These are phyloP conservation scores for Potamilus streckersoni DNA, from an alignment of 1,140 invertebrate species.

Conservation along the genomic window DNA sequence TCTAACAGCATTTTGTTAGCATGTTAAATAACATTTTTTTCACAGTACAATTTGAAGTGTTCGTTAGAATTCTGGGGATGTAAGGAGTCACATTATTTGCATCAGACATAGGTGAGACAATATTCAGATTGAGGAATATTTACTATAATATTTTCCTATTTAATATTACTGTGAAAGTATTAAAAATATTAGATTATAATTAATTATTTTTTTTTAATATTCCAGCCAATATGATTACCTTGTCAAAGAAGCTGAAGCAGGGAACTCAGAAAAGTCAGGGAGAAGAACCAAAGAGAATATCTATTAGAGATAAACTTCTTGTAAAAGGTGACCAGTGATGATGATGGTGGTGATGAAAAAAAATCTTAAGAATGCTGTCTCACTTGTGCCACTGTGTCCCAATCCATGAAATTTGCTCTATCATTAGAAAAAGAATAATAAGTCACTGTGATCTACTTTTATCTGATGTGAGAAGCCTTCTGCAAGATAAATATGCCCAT, in stretches of 20 bases:
- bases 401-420: background rate
- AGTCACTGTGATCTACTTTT: background rate
- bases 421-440: background rate
- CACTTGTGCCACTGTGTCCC: background rate
- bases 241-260: constrained; percentile 83
- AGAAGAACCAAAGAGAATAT: constrained; percentile 72
- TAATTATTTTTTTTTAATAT: no score
- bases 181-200: no score
- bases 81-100: no score
- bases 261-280: constrained; percentile 60
- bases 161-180: no score
- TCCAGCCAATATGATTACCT: constrained; percentile 77
- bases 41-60: no score
- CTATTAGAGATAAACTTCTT: constrained; percentile 85
- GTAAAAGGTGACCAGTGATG: constrained; percentile 76
- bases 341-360: background rate
- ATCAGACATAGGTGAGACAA: no score
- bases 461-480: background rate
- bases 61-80: no score
- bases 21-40: no score
- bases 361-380: background rate
- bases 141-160: no score
- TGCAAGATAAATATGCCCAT: background rate
- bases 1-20: no score
- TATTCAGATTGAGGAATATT: no score